Evolutionary conservation across 2,113 vertebrate species (phyloP).

Genomic region (Pantherophis guttatus): DNA sequence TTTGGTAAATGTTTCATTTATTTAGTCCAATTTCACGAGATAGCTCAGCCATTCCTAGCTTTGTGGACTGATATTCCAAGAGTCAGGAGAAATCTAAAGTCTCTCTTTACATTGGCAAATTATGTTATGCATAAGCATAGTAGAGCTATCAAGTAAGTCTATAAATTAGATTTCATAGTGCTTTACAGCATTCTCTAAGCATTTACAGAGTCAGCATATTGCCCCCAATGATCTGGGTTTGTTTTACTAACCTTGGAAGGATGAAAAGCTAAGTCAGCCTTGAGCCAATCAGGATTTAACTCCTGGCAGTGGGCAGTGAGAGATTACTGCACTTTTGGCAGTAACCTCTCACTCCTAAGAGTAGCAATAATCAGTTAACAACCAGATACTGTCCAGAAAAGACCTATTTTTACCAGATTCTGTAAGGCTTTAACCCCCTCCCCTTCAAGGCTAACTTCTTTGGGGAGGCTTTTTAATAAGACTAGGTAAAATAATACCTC

Average conservation of each 20-base stretch:
- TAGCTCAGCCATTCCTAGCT: too few species aligned
- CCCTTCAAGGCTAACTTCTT: background rate
- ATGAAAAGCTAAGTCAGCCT: background rate
- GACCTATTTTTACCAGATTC: background rate
- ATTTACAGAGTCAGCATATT: too few species aligned
- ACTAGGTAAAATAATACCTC: background rate
- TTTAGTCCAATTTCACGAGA: too few species aligned
- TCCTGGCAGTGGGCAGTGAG: background rate
- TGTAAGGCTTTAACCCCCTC: background rate
- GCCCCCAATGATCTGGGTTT: too few species aligned
- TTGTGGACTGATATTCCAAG: too few species aligned
- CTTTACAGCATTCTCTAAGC: too few species aligned
- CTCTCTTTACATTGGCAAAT: too few species aligned
- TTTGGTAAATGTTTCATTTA: too few species aligned
- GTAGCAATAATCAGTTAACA: background rate
- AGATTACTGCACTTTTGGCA: background rate
- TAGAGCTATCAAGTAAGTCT: background rate
- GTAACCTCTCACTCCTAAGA: background rate
- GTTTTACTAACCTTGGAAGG: background rate
- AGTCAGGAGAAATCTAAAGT: too few species aligned
- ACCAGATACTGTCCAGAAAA: background rate
- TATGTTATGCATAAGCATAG: too few species aligned
- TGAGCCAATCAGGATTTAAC: background rate
- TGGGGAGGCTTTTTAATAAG: background rate
- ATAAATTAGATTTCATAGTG: background rate